Base-by-base conservation (phyloP, 2,888 invertebrate species). In the Thyatira batis region DNA sequence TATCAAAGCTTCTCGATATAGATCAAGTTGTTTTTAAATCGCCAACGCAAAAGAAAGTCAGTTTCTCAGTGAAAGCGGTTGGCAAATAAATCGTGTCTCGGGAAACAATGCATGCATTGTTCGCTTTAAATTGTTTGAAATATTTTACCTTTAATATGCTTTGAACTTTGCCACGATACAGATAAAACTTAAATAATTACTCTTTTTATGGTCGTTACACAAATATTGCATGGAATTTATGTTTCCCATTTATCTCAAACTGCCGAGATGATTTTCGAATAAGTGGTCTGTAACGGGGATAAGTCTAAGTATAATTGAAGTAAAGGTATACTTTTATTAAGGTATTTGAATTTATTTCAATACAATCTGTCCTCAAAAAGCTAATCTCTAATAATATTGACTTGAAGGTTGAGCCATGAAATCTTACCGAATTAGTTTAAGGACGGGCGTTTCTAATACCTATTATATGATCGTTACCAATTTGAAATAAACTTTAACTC, bases 101-200 rank as follows among this genome's bases (percentile, higher is more conserved):
- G 73, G 73, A 86, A 88, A 91, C 90, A 91, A 91, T 89, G 86
- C 82, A 78, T 73, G 86, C 82, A 89, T 90, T 90, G 91, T 90
- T 88, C 76, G 66, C 60, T 80, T 77, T 79, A 84, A 87, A 89
- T 82, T 87, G 80, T 72, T 77, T 78, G 76, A 78, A 80, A 84
- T 82, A 82, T 84, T 81, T 86, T 71, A 76, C 71, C 67, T 69
- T 67, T 68, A 67, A 57, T 57, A 66, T 56, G 54, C 65, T 74
- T 70, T 75, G 74, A 81, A 77, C 74, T 77, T 75, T 73, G 67
- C 65, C 67, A 75, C 67, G 65, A 60, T 59, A 52, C 53, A 61
- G 62, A 67, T 66, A 68, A 63, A 71, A 66, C 64, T 58, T 55
- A 63, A 65, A 54, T 57, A 65, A 64, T 65, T 57, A 49, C 54